A percentile compares a stretch with the other conserved stretches of the same genome.
These are phyloP conservation scores for Phlogophora meticulosa DNA, from an alignment of 2,888 invertebrate genomes.

Conservation along the genomic window DNA sequence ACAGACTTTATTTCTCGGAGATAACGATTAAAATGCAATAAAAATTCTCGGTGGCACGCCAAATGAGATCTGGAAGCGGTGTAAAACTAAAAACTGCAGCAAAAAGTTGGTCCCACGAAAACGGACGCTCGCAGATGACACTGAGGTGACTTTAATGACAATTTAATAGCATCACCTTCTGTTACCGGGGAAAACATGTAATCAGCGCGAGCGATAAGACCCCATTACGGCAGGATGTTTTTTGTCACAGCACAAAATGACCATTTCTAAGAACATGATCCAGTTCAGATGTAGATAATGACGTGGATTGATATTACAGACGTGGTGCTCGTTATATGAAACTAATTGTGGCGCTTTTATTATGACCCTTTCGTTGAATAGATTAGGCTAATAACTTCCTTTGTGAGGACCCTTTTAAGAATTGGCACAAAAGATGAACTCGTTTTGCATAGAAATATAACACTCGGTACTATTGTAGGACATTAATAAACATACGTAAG, in stretches of 20 bases:
- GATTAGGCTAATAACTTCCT: constrained; percentile 45
- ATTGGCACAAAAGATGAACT: constrained; percentile 13
- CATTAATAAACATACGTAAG: background rate
- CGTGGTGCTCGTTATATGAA: constrained; percentile 36
- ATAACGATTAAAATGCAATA: constrained; percentile 74
- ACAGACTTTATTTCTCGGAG: constrained; percentile 64
- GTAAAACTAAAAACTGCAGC: constrained; percentile 87
- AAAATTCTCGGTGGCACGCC: constrained; percentile 46
- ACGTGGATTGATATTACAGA: constrained; percentile 66
- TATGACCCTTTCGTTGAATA: constrained; percentile 20
- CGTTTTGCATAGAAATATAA: constrained; percentile 24
- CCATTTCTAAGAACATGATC: constrained; percentile 78
- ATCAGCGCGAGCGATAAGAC: constrained; percentile 88
- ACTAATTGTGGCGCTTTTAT: constrained; percentile 51
- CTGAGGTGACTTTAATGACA: constrained; percentile 89
- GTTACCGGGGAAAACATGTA: constrained; percentile 84
- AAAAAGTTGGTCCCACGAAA: constrained; percentile 88
- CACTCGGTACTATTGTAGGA: constrained; percentile 5
- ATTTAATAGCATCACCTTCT: constrained; percentile 90
- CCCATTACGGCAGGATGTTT: constrained; percentile 80
- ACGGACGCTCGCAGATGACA: constrained; percentile 87
- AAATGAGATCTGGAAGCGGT: constrained; percentile 68
- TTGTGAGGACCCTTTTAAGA: constrained; percentile 20
- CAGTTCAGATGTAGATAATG: constrained; percentile 69
- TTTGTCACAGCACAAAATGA: constrained; percentile 80